Evolutionary conservation across 2,113 vertebrate species (phyloP).

Genomic region (Oriolus oriolus): DNA sequence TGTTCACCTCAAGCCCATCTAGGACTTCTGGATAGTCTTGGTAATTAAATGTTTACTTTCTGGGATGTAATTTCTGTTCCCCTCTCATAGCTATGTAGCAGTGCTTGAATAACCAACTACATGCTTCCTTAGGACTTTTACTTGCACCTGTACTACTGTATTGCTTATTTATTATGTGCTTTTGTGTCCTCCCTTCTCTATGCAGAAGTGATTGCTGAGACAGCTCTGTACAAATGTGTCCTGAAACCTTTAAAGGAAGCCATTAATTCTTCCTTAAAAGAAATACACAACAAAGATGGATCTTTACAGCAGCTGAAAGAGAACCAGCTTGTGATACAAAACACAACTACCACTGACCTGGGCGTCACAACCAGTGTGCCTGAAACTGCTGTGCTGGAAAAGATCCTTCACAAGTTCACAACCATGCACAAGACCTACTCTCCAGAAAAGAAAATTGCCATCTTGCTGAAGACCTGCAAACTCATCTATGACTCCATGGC

Average conservation of each 20-base stretch:
- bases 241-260: conserved; percentile 89
- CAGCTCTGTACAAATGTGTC: conserved; percentile 89
- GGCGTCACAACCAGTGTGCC: conserved; percentile 91
- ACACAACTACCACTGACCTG: conserved; percentile 90
- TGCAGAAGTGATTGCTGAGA: conserved; percentile 87
- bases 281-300: conserved; percentile 79
- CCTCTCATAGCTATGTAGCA: background rate
- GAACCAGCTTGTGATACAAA: conserved; percentile 86
- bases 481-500: conserved; percentile 97
- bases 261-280: conserved; percentile 80
- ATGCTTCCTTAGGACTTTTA: background rate
- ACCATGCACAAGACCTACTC: conserved; percentile 90
- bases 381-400: conserved; percentile 85
- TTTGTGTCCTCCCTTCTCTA: background rate
- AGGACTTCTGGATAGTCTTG: background rate
- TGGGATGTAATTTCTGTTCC: background rate
- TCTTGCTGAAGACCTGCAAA: conserved; percentile 93
- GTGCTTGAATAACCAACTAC: background rate
- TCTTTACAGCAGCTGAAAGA: conserved; percentile 83
- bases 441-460: conserved; percentile 90
- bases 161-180: background rate
- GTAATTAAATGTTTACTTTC: background rate
- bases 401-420: conserved; percentile 86
- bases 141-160: background rate
- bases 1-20: background rate